Base-by-base conservation (phyloP, 2,888 invertebrate genomes). In the Notocelia uddmanniana region DNA sequence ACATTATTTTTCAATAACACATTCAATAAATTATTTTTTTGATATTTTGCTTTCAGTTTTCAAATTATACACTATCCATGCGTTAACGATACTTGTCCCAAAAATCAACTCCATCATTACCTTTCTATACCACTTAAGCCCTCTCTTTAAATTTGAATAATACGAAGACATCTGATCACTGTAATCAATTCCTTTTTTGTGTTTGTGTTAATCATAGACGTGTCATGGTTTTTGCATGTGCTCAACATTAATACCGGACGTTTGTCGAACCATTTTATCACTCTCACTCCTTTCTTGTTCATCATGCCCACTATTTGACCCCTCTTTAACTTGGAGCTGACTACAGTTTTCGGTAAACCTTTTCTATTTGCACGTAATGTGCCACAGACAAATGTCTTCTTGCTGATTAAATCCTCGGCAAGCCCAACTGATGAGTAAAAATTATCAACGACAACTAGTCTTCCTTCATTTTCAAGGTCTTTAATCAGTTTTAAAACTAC, bases 161-260 rank as follows among this genome's bases (percentile, higher is more conserved):
- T 78, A 78, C 0, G 77, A 68, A 13, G 75, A 70, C 77, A 79
- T 77, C 59, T 78, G 76, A 45, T 77, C n/a, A n/a, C n/a, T n/a
- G n/a, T n/a, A n/a, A n/a, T n/a, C n/a, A n/a, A n/a, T n/a, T n/a
- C n/a, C n/a, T 73, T 77, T 77, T 72, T 78, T 76, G 34, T 69
- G 62, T n/a, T 69, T 60, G 57, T 74, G 67, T 73, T 57, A 34
- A 60, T 59, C 31, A 73, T 10, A 13, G 19, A 19, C n/a, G 58
- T 71, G n/a, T 73, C 45, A 50, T 76, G 73, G 10, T 52, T 60
- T 74, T 66, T 73, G 54, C 71, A 71, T 6, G 75, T 64, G n/a
- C 71, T 74, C 0, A 76, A 23, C 76, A 76, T 76, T n/a, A 50
- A 45, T 55, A 77, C 75, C 50, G 45, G 62, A 15, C 74, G 50